Base-by-base conservation (phyloP, 2,888 invertebrate genomes). In the Aphodius sticticus region DNA sequence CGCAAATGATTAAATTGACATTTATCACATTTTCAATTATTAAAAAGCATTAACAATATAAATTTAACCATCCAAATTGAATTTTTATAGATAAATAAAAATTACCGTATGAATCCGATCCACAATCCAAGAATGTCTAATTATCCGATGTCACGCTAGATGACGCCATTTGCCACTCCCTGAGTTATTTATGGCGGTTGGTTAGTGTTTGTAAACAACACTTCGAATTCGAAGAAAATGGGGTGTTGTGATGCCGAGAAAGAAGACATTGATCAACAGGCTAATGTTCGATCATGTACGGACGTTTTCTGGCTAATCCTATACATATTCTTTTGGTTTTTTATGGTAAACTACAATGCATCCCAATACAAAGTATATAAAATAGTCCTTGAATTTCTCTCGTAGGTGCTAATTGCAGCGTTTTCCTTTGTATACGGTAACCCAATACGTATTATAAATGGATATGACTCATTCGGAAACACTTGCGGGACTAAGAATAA, bases 391-490 rank as follows among this genome's bases (percentile, higher is more conserved):
- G 70, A 79, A 71, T 75, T 79, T 72, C 82, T 78, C 83, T 89
- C 89, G 69, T 88, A 96, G 96, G 93, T 96, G 85, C 92, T 95
- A 83, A 93, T 96, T 83, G 96, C 96, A 38, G 95, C 94, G 12
- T 97, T 97, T 90, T 95, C 97, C 9, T 93, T 96, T 87, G 95
- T 96, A 0, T 96, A 96, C 88, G 97, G 97, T 16, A 96, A 96
- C 89, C 97, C 97, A 0, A 89, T 94, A 85, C 92, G 97, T 82
- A 92, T 97, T 70, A 94, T 97, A 81, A 96, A 97, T 91, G 97
- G 97, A 16, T 97, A 96, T 89, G 97, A 98, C 88, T 97, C 96
- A 79, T 98, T 96, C 90, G 97, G 97, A 7, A 98, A 98, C 88
- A 97, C 97, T 53, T 99, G 98, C 89, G 98, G 98, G 15, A 94